A percentile compares a stretch with the other conserved stretches of the same genome.
phyloP scores from a whole-genome alignment of 1,140 invertebrate genomes.

The Thaumatotibia leucotreta region DNA sequence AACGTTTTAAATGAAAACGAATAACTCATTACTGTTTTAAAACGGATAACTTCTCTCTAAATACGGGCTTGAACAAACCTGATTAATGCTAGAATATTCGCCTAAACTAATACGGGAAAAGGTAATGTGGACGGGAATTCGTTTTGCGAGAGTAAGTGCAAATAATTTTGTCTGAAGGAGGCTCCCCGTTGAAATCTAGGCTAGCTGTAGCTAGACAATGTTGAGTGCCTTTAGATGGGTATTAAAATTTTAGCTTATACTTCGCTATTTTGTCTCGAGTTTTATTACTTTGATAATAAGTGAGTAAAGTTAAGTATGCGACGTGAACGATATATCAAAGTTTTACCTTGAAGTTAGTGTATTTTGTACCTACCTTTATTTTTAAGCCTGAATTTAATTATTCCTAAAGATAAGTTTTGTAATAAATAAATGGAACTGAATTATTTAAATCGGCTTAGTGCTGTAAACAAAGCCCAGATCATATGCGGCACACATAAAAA shows the following conservation, averaged over 20 bases:
- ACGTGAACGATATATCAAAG: too few relatives aligned
- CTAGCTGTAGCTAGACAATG: background rate
- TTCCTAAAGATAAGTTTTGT: too few relatives aligned
- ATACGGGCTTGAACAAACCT: background rate
- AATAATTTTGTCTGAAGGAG: constrained; percentile 2
- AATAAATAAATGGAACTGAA: too few relatives aligned
- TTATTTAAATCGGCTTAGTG: too few relatives aligned
- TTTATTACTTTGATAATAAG: background rate
- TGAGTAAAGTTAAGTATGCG: too few relatives aligned
- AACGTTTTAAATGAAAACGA: too few relatives aligned
- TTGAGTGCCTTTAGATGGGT: background rate
- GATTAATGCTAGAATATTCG: background rate
- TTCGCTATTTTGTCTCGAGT: background rate
- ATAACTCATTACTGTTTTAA: background rate
- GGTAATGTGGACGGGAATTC: background rate
- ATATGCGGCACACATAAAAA: background rate
- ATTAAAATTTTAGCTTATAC: background rate
- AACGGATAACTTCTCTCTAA: background rate
- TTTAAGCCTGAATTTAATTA: too few relatives aligned
- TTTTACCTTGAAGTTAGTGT: too few relatives aligned
- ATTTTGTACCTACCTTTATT: too few relatives aligned
- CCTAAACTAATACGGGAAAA: background rate
- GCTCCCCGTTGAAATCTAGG: background rate
- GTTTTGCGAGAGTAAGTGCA: background rate
- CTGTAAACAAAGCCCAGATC: too few relatives aligned